Conservation (phyloP, 1,140 invertebrate genomes). For the Drosophila novamexicana region DNA sequence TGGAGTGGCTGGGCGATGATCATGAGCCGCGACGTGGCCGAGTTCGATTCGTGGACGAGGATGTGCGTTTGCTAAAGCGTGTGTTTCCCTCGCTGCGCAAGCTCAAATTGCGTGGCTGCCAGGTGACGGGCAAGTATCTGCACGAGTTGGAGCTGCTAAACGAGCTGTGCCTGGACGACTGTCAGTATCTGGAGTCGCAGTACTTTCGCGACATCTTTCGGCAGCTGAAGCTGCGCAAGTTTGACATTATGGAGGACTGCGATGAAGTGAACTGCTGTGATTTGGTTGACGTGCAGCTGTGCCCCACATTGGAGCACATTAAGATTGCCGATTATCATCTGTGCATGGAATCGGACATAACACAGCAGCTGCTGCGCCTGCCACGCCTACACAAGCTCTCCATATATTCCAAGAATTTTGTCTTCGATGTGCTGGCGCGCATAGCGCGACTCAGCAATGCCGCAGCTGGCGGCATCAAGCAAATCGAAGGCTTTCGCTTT, state of each 20-base stretch:
- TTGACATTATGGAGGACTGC: constrained; percentile 77
- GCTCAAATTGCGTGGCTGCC: constrained; percentile 63
- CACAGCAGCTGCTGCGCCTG: constrained; percentile 62
- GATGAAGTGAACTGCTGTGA: constrained; percentile 78
- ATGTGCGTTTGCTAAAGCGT: constrained; percentile 57
- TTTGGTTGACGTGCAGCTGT: constrained; percentile 63
- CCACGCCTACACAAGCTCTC: constrained; percentile 63
- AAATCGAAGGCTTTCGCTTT: constrained; percentile 68
- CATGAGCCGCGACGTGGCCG: constrained; percentile 31
- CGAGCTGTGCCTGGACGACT: constrained; percentile 69
- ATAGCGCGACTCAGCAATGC: constrained; percentile 52
- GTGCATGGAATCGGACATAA: constrained; percentile 71
- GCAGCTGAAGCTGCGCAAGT: constrained; percentile 59
- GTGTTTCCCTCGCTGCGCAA: constrained; percentile 59
- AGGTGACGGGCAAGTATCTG: constrained; percentile 67
- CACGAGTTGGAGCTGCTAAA: constrained; percentile 52
- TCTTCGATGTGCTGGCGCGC: constrained; percentile 69
- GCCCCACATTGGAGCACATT: constrained; percentile 73
- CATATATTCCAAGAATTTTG: constrained; percentile 76
- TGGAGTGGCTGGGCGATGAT: constrained; percentile 56
- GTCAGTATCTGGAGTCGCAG: constrained; percentile 69
- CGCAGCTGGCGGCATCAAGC: constrained; percentile 9
- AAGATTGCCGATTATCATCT: constrained; percentile 78
- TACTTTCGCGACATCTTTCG: constrained; percentile 71
- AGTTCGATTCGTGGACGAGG: constrained; percentile 64